These are phyloP conservation scores for Enteromius viviparus DNA, from an alignment of 2,797 vertebrate species.

Conservation along the genomic window DNA sequence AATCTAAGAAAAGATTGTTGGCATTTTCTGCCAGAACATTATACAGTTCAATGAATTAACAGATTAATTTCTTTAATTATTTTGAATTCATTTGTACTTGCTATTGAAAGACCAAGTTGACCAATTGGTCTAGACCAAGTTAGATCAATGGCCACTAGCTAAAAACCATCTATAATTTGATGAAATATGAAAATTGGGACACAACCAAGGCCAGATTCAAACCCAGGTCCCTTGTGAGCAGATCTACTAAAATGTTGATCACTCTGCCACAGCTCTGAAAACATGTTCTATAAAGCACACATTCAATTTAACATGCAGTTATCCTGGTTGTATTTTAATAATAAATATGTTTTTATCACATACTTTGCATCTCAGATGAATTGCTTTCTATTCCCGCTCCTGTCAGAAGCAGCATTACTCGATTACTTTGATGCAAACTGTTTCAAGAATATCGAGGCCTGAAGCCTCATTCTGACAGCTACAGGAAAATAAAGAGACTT, in stretches of 20 bases:
- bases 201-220: not conserved
- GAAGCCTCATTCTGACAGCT: slow-evolving; percentile 23
- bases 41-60: not conserved
- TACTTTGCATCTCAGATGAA: not conserved
- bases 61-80: not conserved
- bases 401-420: slow-evolving; percentile 1
- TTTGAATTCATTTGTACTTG: not conserved
- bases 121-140: not conserved
- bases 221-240: not conserved
- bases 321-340: not conserved
- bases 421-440: slow-evolving; percentile 21
- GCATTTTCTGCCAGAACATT: not conserved
- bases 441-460: not conserved
- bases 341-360: not conserved
- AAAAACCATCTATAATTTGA: not conserved
- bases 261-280: not conserved
- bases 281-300: not conserved
- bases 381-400: not conserved
- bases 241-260: not conserved
- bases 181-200: not conserved
- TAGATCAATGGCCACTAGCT: not conserved
- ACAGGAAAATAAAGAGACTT: slow-evolving; percentile 16
- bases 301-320: not conserved
- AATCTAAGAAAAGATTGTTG: too few species aligned
- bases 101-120: not conserved